Conservation (phyloP, 2,888 invertebrate species). For the Drosophila atripex region DNA sequence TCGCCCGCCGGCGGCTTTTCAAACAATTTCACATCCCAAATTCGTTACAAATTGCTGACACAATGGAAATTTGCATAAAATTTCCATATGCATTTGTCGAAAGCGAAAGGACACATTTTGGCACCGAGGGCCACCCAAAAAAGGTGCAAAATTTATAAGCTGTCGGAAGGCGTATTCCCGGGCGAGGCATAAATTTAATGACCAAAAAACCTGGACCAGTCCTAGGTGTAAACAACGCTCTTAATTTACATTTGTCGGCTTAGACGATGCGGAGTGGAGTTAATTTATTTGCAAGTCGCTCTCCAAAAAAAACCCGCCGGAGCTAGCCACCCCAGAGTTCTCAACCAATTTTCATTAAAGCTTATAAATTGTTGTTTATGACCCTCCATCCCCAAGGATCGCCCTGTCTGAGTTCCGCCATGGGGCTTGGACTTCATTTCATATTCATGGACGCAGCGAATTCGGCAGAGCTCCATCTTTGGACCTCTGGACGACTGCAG, state of each 20-base stretch:
- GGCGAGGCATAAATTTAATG: slow-evolving; percentile 59
- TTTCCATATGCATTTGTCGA: slow-evolving; percentile 78
- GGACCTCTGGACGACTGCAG: slow-evolving; percentile 13
- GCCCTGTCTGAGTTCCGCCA: slow-evolving; percentile 29
- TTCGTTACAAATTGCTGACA: slow-evolving; percentile 73
- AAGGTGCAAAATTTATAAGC: slow-evolving; percentile 34
- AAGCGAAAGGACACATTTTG: slow-evolving; percentile 35
- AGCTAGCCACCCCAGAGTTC: slow-evolving; percentile 27
- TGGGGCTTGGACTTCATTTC: slow-evolving; percentile 56
- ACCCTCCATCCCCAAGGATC: slow-evolving; percentile 30
- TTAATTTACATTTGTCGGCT: slow-evolving; percentile 53
- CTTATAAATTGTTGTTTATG: slow-evolving; percentile 78
- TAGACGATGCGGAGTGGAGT: slow-evolving; percentile 37
- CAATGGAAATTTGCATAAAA: slow-evolving; percentile 73
- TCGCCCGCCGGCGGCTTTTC: slow-evolving; percentile 49
- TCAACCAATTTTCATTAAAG: slow-evolving; percentile 76
- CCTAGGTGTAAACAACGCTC: slow-evolving; percentile 64
- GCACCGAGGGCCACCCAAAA: slow-evolving; percentile 5
- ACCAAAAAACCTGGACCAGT: slow-evolving; percentile 24
- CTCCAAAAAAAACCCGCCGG: slow-evolving; percentile 44
- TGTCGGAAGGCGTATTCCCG: slow-evolving; percentile 35
- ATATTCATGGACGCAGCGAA: slow-evolving; percentile 66
- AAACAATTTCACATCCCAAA: slow-evolving; percentile 69
- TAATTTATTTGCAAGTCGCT: slow-evolving; percentile 68
- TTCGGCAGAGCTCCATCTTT: slow-evolving; percentile 20